phyloP scores from a whole-genome alignment of 2,113 vertebrate species.

The Noctilio leporinus region DNA sequence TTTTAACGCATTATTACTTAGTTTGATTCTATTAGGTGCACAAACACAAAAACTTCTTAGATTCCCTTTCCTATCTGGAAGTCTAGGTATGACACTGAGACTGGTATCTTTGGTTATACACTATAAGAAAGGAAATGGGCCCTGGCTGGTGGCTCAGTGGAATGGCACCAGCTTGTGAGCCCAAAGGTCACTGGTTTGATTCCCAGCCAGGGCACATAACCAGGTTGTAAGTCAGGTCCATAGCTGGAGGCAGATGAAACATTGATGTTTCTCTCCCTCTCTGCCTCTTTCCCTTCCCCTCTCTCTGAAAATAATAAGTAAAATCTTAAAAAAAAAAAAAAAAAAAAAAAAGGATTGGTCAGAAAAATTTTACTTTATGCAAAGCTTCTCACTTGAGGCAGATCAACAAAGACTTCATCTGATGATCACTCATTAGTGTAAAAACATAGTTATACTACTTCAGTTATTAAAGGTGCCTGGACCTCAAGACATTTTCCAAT shows the following conservation, averaged over 20 bases:
- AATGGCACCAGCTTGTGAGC: too few species aligned
- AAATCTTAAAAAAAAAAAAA: too few species aligned
- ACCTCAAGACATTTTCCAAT: neutral
- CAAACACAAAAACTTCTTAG: neutral
- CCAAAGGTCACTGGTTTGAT: too few species aligned
- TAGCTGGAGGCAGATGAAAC: too few species aligned
- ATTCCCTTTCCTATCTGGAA: neutral
- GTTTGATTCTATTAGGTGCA: neutral
- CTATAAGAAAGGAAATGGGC: neutral
- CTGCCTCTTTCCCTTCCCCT: too few species aligned
- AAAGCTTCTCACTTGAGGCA: neutral
- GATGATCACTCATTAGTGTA: neutral
- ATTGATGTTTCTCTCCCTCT: too few species aligned
- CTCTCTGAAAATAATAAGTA: too few species aligned
- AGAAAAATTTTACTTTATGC: neutral
- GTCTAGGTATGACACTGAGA: neutral
- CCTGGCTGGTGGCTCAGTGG: too few species aligned
- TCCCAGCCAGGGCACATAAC: too few species aligned
- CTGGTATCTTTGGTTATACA: neutral
- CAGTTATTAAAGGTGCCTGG: neutral
- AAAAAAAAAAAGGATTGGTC: too few species aligned
- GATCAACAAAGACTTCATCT: neutral
- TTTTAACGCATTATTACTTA: neutral
- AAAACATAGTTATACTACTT: neutral
- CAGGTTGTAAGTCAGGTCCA: too few species aligned